Conservation (phyloP, 2,797 vertebrate species). For the Eulemur albifrons region DNA sequence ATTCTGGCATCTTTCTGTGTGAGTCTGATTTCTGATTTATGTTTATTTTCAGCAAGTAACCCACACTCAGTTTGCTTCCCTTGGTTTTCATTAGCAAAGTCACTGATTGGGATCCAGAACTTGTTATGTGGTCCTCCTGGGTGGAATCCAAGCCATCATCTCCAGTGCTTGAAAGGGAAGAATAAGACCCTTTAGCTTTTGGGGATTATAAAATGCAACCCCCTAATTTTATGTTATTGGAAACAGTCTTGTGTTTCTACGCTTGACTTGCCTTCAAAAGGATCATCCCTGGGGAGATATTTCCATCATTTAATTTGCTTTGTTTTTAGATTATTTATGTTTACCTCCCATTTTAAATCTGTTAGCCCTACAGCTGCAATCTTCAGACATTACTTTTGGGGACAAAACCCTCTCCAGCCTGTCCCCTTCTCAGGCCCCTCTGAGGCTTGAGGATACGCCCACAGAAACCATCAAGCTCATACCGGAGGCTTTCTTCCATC, state of each 20-base stretch:
- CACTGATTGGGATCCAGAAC: constrained; percentile 16
- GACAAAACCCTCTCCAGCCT: neutral
- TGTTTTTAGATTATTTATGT: neutral
- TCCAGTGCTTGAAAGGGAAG: neutral
- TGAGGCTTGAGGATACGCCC: neutral
- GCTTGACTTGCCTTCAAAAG: neutral
- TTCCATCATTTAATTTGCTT: neutral
- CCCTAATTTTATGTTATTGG: neutral
- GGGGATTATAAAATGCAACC: neutral
- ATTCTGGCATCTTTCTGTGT: neutral
- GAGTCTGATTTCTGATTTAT: constrained; percentile 33
- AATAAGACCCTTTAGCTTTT: neutral
- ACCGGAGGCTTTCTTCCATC: neutral
- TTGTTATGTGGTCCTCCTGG: neutral
- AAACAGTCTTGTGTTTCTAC: constrained; percentile 1
- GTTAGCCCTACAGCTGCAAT: neutral
- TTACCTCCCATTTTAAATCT: neutral
- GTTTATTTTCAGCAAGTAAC: constrained; percentile 58
- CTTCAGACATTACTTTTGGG: neutral
- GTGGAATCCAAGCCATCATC: constrained; percentile 22
- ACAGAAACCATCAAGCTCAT: neutral
- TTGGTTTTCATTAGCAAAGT: constrained; percentile 43
- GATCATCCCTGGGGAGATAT: neutral
- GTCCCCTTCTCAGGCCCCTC: neutral
- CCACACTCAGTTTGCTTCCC: constrained; percentile 31